Evolutionary conservation across 1,140 invertebrate genomes (phyloP).

Genomic region (Halyomorpha halys): DNA sequence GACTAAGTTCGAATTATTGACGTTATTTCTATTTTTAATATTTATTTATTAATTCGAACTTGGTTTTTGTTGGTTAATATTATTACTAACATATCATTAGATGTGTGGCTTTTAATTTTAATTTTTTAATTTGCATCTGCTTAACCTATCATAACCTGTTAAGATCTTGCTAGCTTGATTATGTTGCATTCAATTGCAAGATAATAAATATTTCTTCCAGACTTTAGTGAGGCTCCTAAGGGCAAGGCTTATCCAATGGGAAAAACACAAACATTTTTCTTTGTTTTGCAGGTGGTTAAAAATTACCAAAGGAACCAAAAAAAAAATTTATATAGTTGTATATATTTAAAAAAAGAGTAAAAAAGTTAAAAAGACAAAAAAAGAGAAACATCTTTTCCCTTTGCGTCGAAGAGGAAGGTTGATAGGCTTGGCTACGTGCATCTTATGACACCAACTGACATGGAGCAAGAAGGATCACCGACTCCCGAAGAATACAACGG

Average conservation of each 20-base stretch:
- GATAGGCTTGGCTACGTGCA: neutral
- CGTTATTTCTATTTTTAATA: no score
- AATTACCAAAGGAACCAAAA: constrained; percentile 16
- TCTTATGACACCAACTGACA: constrained; percentile 17
- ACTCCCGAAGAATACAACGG: constrained; percentile 25
- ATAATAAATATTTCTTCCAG: neutral
- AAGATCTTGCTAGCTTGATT: no score
- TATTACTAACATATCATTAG: no score
- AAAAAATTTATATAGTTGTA: neutral
- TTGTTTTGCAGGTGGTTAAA: constrained; percentile 9
- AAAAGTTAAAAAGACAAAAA: neutral
- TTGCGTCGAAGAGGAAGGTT: neutral
- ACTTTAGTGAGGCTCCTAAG: constrained; percentile 4
- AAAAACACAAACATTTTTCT: constrained; percentile 6
- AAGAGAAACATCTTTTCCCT: neutral
- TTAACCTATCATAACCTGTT: no score
- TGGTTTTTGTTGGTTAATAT: no score
- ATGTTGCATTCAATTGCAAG: no score
- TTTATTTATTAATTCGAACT: no score
- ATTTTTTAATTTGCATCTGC: no score
- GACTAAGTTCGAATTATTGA: no score
- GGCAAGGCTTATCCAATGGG: neutral
- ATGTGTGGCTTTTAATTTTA: no score
- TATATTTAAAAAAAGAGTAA: constrained; percentile 1
- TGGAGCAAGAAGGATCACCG: constrained; percentile 23